Percentiles rank a stretch among this genome's conserved stretches.
phyloP scores from a whole-genome alignment of 2,888 invertebrate species.

The Netelia fuscicornis region DNA sequence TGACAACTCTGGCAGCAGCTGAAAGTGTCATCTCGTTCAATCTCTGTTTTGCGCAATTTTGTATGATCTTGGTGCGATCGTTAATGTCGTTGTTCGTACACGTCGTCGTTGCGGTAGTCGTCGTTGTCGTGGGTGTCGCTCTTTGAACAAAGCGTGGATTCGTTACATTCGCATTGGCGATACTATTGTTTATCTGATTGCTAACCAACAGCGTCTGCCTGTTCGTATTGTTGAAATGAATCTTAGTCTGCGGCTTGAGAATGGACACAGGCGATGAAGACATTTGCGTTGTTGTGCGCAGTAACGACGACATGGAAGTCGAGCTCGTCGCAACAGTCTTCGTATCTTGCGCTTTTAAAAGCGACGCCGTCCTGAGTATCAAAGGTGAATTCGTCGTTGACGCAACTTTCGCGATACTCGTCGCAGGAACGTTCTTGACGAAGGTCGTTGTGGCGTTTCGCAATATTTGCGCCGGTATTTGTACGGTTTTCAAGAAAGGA shows the following conservation, averaged over 20 bases:
- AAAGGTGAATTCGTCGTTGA: conserved; percentile 72
- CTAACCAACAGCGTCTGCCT: conserved; percentile 70
- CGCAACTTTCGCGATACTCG: conserved; percentile 65
- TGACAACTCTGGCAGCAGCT: conserved; percentile 60
- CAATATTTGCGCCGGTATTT: conserved; percentile 78
- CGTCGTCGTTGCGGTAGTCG: conserved; percentile 51
- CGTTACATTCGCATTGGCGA: conserved; percentile 18
- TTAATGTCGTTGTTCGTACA: conserved; percentile 31
- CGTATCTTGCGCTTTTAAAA: conserved; percentile 76
- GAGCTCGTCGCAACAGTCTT: conserved; percentile 65
- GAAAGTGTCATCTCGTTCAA: conserved; percentile 58
- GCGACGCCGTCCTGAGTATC: conserved; percentile 75
- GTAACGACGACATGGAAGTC: conserved; percentile 67
- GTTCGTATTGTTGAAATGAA: conserved; percentile 67
- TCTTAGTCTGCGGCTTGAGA: conserved; percentile 79
- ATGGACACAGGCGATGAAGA: conserved; percentile 79
- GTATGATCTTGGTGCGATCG: conserved; percentile 66
- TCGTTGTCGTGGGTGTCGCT: conserved; percentile 28
- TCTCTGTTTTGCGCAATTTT: conserved; percentile 71
- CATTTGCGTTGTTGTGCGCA: conserved; percentile 72
- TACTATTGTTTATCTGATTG: conserved; percentile 59
- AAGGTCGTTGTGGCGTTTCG: conserved; percentile 69
- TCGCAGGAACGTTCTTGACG: conserved; percentile 67
- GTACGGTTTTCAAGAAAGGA: conserved; percentile 76
- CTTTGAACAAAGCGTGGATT: conserved; percentile 63